phyloP scores from a whole-genome alignment of 2,888 invertebrate species.

The Venustoraphidia nigricollis region DNA sequence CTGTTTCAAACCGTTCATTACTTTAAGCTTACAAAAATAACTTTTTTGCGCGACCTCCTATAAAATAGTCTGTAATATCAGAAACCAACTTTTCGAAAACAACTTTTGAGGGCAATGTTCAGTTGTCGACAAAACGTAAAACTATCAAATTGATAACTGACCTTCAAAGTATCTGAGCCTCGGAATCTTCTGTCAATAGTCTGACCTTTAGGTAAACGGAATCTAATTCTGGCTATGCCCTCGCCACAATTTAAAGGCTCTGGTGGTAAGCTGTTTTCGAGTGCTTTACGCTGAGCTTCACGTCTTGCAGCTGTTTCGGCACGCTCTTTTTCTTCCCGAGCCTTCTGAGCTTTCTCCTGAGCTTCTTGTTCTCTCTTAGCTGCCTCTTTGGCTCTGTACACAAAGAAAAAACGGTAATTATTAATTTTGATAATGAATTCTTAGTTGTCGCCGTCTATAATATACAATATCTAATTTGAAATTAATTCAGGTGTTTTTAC shows the following conservation, averaged over 20 bases:
- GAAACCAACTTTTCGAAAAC: too few species aligned
- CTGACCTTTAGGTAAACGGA: constrained; percentile 66
- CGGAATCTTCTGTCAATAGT: constrained; percentile 66
- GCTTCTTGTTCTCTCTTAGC: constrained; percentile 61
- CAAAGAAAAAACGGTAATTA: neutral
- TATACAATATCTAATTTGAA: too few species aligned
- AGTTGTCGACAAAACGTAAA: too few species aligned
- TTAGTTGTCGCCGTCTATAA: too few species aligned
- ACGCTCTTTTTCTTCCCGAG: constrained; percentile 59
- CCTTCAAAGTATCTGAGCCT: constrained; percentile 38
- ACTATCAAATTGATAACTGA: too few species aligned
- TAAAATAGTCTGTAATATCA: too few species aligned
- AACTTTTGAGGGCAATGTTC: too few species aligned
- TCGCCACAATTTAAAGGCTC: constrained; percentile 47
- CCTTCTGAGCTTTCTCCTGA: constrained; percentile 53
- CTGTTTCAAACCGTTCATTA: neutral
- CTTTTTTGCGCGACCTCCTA: too few species aligned
- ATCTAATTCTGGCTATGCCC: constrained; percentile 56
- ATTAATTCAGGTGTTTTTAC: too few species aligned
- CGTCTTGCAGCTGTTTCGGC: constrained; percentile 56
- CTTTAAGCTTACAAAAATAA: neutral
- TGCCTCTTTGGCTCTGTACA: constrained; percentile 70
- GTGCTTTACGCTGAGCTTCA: constrained; percentile 47
- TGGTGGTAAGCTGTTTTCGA: constrained; percentile 52
- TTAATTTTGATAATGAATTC: too few species aligned